These are phyloP conservation scores for Actenoides lindsayi DNA, from an alignment of 2,113 vertebrate species.

Conservation along the genomic window DNA sequence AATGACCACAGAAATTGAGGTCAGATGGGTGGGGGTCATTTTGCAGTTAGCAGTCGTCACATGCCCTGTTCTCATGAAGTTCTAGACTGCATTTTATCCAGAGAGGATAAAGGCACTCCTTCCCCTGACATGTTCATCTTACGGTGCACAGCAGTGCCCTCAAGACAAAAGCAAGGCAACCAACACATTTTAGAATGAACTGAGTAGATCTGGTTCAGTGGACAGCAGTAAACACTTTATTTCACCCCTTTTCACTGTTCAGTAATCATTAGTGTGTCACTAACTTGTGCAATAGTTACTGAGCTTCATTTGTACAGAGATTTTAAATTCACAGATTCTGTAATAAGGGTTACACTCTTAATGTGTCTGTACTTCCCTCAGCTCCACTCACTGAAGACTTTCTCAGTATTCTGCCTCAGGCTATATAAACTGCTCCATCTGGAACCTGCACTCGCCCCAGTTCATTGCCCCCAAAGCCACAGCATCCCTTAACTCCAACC, in stretches of 20 bases:
- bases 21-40: neutral
- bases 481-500: neutral
- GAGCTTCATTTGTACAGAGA: rapidly evolving
- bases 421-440: neutral
- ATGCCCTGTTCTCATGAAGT: neutral
- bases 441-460: neutral
- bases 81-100: neutral
- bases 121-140: neutral
- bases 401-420: neutral
- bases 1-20: neutral
- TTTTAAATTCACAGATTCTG: neutral
- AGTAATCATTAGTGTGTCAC: neutral
- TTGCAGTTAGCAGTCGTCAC: neutral
- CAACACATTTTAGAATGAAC: neutral
- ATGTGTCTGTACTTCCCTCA: neutral
- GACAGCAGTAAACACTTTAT: neutral
- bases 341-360: neutral
- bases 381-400: neutral
- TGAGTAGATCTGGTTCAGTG: neutral
- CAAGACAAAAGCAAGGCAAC: neutral
- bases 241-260: neutral
- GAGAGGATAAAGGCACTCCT: neutral
- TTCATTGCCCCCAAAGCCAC: neutral
- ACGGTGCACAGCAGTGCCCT: neutral
- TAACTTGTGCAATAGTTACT: neutral